Conservation (phyloP, 1,140 invertebrate genomes). For the Pseudomyrmex pallidus region DNA sequence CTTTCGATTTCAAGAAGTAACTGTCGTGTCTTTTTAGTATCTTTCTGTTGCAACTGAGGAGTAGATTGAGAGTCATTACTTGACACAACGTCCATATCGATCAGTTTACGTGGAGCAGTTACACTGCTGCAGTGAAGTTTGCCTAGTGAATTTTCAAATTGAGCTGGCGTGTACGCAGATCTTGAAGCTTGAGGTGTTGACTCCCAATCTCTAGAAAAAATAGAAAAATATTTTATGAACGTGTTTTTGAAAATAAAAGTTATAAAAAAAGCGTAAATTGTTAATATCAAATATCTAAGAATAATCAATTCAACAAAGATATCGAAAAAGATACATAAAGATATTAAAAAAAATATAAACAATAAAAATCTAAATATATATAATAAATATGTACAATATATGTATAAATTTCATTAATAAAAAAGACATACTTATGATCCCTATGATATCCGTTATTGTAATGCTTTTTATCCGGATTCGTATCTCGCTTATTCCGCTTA, state of each 20-base stretch:
- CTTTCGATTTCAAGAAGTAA: conserved; percentile 93
- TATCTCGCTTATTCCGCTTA: conserved; percentile 80
- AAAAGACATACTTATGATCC: conserved; percentile 78
- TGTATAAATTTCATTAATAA: not conserved
- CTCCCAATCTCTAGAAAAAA: conserved; percentile 79
- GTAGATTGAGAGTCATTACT: conserved; percentile 86
- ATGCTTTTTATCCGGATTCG: conserved; percentile 82
- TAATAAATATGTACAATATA: not conserved
- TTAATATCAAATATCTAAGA: not conserved
- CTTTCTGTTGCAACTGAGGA: conserved; percentile 82
- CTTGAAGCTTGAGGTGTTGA: conserved; percentile 84
- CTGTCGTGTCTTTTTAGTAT: conserved; percentile 90
- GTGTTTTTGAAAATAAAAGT: not conserved
- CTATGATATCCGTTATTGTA: conserved; percentile 81
- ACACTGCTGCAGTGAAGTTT: conserved; percentile 95
- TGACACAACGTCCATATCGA: conserved; percentile 93
- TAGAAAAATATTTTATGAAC: not conserved
- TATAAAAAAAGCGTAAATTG: not conserved
- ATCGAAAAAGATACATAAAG: not conserved
- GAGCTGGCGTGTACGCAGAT: conserved; percentile 90
- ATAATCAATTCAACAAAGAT: not conserved
- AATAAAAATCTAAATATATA: not conserved
- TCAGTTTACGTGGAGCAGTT: conserved; percentile 96
- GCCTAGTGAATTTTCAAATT: conserved; percentile 97
- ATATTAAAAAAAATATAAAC: conserved; percentile 10